Conservation (phyloP, 2,888 invertebrate species). For the Eucera pruinosa region DNA sequence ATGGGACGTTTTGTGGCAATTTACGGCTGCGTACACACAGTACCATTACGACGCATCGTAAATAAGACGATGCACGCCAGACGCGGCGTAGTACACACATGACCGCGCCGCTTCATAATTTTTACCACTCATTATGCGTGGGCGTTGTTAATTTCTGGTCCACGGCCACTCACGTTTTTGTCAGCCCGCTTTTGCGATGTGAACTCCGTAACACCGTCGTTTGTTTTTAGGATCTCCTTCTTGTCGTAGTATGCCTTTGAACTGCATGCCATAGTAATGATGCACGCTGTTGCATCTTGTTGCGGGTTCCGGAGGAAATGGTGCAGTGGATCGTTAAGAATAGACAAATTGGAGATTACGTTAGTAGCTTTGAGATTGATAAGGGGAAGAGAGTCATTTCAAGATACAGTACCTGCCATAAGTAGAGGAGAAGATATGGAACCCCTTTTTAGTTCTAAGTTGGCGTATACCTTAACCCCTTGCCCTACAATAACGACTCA, state of each 20-base stretch:
- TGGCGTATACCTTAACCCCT: too few species aligned
- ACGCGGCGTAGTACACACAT: constrained; percentile 11
- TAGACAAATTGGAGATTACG: too few species aligned
- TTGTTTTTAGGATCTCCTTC: background rate
- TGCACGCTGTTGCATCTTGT: too few species aligned
- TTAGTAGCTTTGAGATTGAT: too few species aligned
- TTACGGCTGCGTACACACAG: constrained; percentile 73
- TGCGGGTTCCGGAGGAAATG: too few species aligned
- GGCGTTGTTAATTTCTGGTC: constrained; percentile 50
- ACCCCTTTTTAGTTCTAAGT: too few species aligned
- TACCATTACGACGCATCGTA: constrained; percentile 68
- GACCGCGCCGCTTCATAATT: constrained; percentile 29
- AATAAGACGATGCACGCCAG: constrained; percentile 66
- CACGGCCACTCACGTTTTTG: constrained; percentile 13
- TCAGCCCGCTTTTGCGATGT: constrained; percentile 3
- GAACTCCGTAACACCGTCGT: background rate
- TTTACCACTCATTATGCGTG: constrained; percentile 41
- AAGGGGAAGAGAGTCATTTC: too few species aligned
- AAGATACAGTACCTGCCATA: too few species aligned
- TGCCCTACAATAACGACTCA: too few species aligned
- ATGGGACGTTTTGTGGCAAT: constrained; percentile 72
- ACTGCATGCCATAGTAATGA: background rate
- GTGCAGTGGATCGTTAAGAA: too few species aligned
- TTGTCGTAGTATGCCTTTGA: background rate
- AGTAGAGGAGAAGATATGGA: too few species aligned